Evolutionary conservation across 2,113 vertebrate species (phyloP).

Genomic region (Gadus macrocephalus): DNA sequence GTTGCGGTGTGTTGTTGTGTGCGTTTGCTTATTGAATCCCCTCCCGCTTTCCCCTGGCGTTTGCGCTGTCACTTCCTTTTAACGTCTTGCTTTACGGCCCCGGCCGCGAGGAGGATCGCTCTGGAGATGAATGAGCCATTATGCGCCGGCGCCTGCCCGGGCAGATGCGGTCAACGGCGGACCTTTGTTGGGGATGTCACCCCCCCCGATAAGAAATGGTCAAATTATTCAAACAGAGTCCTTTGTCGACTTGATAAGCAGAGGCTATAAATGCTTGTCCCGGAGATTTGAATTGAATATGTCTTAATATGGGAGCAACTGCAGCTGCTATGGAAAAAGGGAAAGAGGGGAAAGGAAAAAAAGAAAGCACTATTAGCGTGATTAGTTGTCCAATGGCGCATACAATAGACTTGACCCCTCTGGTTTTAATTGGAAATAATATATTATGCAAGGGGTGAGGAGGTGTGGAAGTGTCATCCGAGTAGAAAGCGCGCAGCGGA

Average conservation of each 20-base stretch:
- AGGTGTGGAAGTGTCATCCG: constrained; percentile 48
- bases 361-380: constrained; percentile 69
- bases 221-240: constrained; percentile 74
- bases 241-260: constrained; percentile 74
- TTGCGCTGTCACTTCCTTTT: constrained; percentile 6
- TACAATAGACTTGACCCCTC: constrained; percentile 48
- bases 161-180: constrained; percentile 73
- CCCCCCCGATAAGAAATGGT: constrained; percentile 73
- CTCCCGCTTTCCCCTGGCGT: constrained; percentile 15
- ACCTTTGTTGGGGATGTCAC: constrained; percentile 77
- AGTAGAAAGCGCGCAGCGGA: constrained; percentile 25
- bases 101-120: constrained; percentile 55
- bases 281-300: constrained; percentile 71
- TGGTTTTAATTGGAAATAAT: constrained; percentile 48
- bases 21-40: constrained; percentile 20
- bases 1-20: no score
- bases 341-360: constrained; percentile 16
- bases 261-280: constrained; percentile 70
- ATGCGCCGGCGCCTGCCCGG: constrained; percentile 71
- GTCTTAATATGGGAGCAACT: constrained; percentile 75
- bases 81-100: constrained; percentile 56
- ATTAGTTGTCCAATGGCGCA: constrained; percentile 66
- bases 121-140: constrained; percentile 69
- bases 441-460: constrained; percentile 28
- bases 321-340: constrained; percentile 73